Evolutionary conservation across 2,888 invertebrate genomes (phyloP).

Genomic region (Drosophila kanekoi): DNA sequence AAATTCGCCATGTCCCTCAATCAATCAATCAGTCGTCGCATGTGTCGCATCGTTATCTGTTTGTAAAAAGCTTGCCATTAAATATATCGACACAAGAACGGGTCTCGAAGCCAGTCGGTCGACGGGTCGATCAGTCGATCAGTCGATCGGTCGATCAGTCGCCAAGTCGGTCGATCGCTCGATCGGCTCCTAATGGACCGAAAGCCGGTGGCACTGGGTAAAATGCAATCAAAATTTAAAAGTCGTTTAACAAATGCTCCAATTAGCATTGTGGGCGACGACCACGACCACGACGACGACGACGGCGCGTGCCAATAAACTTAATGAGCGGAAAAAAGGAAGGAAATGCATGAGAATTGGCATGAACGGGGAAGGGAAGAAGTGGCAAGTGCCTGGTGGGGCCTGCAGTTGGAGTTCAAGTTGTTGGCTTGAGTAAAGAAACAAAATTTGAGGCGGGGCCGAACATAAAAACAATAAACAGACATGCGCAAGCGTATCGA

Average conservation of each 20-base stretch:
- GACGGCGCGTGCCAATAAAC: slow-evolving; percentile 41
- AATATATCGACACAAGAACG: too few species aligned
- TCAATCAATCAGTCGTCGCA: background rate
- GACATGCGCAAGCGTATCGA: slow-evolving; percentile 11
- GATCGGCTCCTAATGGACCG: slow-evolving; percentile 29
- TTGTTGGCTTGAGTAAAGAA: slow-evolving; percentile 23
- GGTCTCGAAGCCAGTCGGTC: background rate
- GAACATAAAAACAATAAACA: slow-evolving; percentile 21
- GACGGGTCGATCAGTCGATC: background rate
- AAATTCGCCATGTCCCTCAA: too few species aligned
- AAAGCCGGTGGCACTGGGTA: slow-evolving; percentile 29
- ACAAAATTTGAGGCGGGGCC: slow-evolving; percentile 32
- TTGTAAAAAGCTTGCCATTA: background rate
- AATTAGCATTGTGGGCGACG: slow-evolving; percentile 53
- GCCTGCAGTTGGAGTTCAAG: slow-evolving; percentile 11
- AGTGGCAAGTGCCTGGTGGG: background rate
- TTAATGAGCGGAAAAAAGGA: slow-evolving; percentile 43
- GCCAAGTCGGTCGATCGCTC: slow-evolving; percentile 28
- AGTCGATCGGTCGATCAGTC: too few species aligned
- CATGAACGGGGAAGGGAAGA: too few species aligned
- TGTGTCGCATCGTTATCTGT: background rate
- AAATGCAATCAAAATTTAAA: slow-evolving; percentile 40
- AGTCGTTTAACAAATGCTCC: slow-evolving; percentile 57
- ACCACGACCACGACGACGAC: background rate
- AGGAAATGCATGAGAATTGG: slow-evolving; percentile 3